Percentiles rank a stretch among this genome's conserved stretches.
phyloP scores from a whole-genome alignment of 2,797 vertebrate genomes.

The Muscicapa striata region DNA sequence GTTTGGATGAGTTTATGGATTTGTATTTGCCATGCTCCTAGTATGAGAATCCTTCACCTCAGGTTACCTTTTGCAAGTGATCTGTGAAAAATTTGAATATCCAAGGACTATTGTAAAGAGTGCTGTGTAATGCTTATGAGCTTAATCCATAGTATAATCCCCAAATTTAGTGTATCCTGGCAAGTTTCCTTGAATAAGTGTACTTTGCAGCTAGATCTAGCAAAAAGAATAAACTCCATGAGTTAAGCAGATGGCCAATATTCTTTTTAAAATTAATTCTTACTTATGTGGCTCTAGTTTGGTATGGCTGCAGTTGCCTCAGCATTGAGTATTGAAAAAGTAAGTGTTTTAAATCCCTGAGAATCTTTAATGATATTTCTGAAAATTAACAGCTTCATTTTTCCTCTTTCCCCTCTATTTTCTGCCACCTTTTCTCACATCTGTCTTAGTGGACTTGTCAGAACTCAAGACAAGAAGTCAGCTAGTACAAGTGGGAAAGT shows the following conservation, averaged over 20 bases:
- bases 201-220: constrained; percentile 3
- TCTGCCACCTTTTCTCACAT: neutral
- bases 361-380: neutral
- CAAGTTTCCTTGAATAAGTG: constrained; percentile 1
- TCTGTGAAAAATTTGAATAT: constrained; percentile 8
- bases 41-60: neutral
- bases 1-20: neutral
- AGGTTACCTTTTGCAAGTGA: neutral
- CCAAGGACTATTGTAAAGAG: neutral
- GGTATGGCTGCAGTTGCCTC: neutral
- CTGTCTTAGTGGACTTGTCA: neutral
- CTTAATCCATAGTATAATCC: constrained; percentile 25
- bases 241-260: constrained; percentile 18
- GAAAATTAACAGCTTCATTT: neutral
- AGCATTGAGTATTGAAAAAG: neutral
- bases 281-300: neutral
- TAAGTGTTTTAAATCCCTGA: neutral
- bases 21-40: neutral
- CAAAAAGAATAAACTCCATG: neutral
- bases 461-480: neutral
- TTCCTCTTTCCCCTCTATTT: neutral
- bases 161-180: neutral
- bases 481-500: neutral
- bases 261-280: neutral
- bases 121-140: neutral